Conservation (phyloP, 2,113 vertebrate species). For the Pteruthius melanotis region DNA sequence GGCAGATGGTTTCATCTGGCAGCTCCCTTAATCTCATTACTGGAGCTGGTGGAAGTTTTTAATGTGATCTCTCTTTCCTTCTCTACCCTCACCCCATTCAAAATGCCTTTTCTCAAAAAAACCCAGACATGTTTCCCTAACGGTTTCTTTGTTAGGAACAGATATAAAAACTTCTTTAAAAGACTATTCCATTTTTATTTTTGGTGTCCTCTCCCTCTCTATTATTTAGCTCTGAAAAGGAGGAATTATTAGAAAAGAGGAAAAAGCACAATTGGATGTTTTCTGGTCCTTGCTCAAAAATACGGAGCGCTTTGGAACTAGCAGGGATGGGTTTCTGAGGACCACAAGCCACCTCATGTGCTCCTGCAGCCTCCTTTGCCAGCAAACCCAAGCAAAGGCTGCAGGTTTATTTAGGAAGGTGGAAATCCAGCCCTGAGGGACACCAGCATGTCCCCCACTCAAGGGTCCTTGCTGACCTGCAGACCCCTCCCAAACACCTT, state of each 20-base stretch:
- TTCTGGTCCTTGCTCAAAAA: background rate
- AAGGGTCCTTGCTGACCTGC: background rate
- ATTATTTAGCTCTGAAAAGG: background rate
- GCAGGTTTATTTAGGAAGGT: background rate
- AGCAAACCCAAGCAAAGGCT: background rate
- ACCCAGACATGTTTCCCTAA: background rate
- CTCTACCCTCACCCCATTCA: background rate
- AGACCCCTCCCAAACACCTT: background rate
- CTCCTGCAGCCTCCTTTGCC: background rate
- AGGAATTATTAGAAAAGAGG: background rate
- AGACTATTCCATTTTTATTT: background rate
- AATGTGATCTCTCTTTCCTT: constrained; percentile 13
- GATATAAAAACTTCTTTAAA: background rate
- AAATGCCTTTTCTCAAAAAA: background rate
- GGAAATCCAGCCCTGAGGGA: background rate
- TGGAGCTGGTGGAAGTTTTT: constrained; percentile 49
- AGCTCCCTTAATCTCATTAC: constrained; percentile 65
- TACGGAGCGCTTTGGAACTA: background rate
- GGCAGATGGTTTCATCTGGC: constrained; percentile 68
- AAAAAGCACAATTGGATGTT: background rate
- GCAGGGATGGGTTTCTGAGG: background rate
- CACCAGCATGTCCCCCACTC: background rate
- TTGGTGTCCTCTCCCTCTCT: background rate
- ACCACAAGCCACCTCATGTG: accelerated
- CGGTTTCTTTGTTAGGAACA: background rate